These are phyloP conservation scores for Chymomyza procnemis DNA, from an alignment of 2,888 invertebrate genomes.

Conservation along the genomic window DNA sequence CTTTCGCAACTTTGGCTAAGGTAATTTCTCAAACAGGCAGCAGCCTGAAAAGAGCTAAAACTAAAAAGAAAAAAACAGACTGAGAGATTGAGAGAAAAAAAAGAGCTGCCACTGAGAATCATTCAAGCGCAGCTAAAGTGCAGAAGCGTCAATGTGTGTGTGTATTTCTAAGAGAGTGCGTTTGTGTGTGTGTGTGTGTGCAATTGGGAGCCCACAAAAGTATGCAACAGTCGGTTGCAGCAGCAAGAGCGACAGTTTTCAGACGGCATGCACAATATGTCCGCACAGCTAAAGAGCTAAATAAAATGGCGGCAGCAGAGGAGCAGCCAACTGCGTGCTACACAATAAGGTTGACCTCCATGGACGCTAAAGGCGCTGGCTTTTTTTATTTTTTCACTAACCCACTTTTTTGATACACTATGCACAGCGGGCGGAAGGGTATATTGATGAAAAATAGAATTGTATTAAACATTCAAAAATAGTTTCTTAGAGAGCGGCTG, in stretches of 20 bases:
- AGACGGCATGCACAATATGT: constrained; percentile 58
- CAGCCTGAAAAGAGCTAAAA: background rate
- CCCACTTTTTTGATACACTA: background rate
- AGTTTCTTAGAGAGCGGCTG: too few relatives aligned
- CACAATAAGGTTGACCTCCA: background rate
- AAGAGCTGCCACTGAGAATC: background rate
- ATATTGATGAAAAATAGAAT: too few relatives aligned
- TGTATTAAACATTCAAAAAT: too few relatives aligned
- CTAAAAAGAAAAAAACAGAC: background rate
- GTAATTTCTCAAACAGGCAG: background rate
- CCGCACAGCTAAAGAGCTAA: constrained; percentile 19
- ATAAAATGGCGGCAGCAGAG: background rate
- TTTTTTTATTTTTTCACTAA: background rate
- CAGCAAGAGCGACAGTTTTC: background rate
- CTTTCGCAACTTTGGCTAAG: background rate
- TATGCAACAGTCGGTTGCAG: constrained; percentile 56
- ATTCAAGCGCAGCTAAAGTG: background rate
- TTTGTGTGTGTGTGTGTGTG: background rate
- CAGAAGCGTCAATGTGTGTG: background rate
- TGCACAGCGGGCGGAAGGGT: too few relatives aligned
- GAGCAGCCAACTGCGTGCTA: background rate
- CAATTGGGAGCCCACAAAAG: constrained; percentile 40
- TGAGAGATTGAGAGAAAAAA: background rate
- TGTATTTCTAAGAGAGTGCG: background rate
- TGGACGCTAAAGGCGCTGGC: background rate